Evolutionary conservation across 2,888 invertebrate species (phyloP).

Genomic region (Achlya flavicornis): DNA sequence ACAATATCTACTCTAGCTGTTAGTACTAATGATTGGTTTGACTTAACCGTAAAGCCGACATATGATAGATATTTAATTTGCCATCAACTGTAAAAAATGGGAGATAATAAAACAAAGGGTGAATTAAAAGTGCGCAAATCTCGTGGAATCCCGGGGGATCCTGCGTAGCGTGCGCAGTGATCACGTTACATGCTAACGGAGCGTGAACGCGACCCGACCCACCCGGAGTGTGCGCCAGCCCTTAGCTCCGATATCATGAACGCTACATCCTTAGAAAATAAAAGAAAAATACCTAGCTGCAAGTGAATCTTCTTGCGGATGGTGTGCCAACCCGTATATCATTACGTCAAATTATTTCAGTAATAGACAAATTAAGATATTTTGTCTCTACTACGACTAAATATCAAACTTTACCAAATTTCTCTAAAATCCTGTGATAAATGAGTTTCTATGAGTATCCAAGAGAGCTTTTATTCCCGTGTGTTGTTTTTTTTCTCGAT

Average conservation of each 20-base stretch:
- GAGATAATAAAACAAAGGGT: constrained; percentile 20
- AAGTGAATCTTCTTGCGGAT: neutral
- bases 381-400: no score
- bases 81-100: neutral
- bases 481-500: no score
- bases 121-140: constrained; percentile 42
- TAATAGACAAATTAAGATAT: no score
- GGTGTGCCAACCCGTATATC: no score
- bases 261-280: neutral
- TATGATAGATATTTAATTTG: neutral
- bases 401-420: no score
- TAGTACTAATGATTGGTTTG: no score
- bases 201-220: constrained; percentile 33
- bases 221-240: constrained; percentile 17
- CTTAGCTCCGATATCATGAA: constrained; percentile 28
- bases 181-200: constrained; percentile 33
- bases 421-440: no score
- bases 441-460: no score
- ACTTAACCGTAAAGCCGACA: no score
- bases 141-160: constrained; percentile 28
- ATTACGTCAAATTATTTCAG: no score
- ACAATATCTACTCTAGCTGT: no score
- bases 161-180: constrained; percentile 8
- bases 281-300: neutral
- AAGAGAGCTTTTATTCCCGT: no score